Evolutionary conservation across 2,888 invertebrate genomes (phyloP).

Genomic region (Parascotia fuliginaria): DNA sequence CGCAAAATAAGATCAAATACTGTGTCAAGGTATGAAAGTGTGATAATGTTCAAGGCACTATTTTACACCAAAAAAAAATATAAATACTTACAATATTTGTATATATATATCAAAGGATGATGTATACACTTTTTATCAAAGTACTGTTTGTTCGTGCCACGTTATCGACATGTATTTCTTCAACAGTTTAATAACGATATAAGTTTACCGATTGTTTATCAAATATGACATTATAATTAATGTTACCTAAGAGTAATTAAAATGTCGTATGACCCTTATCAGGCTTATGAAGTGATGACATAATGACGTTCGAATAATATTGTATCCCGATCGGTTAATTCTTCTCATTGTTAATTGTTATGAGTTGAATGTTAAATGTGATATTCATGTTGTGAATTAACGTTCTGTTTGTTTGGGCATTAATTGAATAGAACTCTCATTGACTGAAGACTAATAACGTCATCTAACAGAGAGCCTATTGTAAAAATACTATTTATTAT

Average conservation of each 20-base stretch:
- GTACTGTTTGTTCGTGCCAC: background rate
- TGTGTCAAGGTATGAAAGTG: no score
- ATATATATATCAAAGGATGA: no score
- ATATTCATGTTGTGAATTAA: background rate
- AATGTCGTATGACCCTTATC: conserved; percentile 45
- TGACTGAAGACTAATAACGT: no score
- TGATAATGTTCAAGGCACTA: no score
- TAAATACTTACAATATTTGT: no score
- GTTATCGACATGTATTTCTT: conserved; percentile 2
- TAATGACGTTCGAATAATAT: conserved; percentile 7
- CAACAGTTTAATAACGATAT: conserved; percentile 4
- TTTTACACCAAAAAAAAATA: no score
- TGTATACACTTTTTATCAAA: no score
- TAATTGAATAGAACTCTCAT: background rate
- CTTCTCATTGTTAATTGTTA: background rate
- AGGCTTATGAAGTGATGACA: conserved; percentile 21
- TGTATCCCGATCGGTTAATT: conserved; percentile 7
- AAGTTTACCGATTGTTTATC: background rate
- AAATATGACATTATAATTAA: background rate
- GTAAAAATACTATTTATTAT: no score
- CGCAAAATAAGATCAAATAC: no score
- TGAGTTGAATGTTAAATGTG: background rate
- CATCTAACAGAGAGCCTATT: no score
- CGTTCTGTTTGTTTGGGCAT: background rate
- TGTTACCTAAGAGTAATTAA: conserved; percentile 44